These are phyloP conservation scores for Oedothorax gibbosus DNA, from an alignment of 1,140 invertebrate genomes.

Conservation along the genomic window DNA sequence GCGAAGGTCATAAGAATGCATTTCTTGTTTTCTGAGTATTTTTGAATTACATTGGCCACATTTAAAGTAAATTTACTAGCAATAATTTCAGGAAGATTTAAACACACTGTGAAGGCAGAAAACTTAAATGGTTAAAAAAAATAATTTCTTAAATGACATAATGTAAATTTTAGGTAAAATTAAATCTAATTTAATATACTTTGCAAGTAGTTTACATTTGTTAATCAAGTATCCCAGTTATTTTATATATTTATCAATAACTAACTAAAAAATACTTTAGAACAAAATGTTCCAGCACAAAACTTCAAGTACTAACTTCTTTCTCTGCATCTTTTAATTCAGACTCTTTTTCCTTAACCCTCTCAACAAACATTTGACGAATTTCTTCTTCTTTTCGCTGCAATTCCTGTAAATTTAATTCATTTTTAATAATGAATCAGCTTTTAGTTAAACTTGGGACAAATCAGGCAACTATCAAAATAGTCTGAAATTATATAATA, in stretches of 20 bases:
- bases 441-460: neutral
- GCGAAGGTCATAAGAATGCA: too few relatives aligned
- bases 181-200: neutral
- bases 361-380: slow-evolving; percentile 95
- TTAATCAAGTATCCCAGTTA: neutral
- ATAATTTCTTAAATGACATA: neutral
- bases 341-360: slow-evolving; percentile 96
- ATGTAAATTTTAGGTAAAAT: neutral
- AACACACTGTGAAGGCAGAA: neutral
- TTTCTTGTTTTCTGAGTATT: too few relatives aligned
- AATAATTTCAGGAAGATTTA: too few relatives aligned
- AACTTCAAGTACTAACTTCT: slow-evolving; percentile 73
- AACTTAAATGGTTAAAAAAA: neutral
- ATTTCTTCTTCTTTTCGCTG: slow-evolving; percentile 98
- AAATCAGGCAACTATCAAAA: neutral
- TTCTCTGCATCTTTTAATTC: slow-evolving; percentile 97
- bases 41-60: too few relatives aligned
- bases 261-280: too few relatives aligned
- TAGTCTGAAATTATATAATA: neutral
- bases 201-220: neutral
- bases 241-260: neutral
- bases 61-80: too few relatives aligned
- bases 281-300: neutral
- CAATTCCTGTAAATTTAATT: slow-evolving; percentile 76
- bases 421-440: neutral